Conservation (phyloP, 2,113 vertebrate genomes). For the Eulemur macaco region DNA sequence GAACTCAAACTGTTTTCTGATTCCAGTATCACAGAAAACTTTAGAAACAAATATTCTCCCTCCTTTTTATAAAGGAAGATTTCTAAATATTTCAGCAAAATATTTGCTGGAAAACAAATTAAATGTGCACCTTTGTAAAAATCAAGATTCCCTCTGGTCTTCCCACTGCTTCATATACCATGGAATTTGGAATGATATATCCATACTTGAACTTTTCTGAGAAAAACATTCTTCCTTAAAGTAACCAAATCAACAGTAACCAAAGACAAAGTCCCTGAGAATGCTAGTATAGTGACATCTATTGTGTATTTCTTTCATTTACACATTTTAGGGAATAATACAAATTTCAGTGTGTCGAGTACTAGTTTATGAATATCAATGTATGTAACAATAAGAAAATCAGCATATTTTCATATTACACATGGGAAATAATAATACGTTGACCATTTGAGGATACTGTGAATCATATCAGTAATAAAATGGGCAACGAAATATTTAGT, state of each 20-base stretch:
- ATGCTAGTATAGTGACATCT: not conserved
- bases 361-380: not conserved
- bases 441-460: not conserved
- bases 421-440: not conserved
- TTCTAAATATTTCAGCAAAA: not conserved
- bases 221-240: not conserved
- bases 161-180: not conserved
- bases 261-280: not conserved
- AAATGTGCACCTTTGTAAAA: not conserved
- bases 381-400: not conserved
- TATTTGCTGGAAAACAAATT: not conserved
- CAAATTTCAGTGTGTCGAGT: not conserved
- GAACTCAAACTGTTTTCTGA: not conserved
- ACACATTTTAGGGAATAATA: not conserved
- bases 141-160: not conserved
- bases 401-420: not conserved
- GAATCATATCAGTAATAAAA: not conserved
- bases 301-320: not conserved
- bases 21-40: not conserved
- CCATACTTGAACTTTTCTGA: not conserved
- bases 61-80: not conserved
- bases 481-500: not conserved
- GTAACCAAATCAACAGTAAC: not conserved
- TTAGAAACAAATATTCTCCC: not conserved
- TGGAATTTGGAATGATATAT: not conserved